Base-by-base conservation (phyloP, 2,797 vertebrate species). In the Thaleichthys pacificus region DNA sequence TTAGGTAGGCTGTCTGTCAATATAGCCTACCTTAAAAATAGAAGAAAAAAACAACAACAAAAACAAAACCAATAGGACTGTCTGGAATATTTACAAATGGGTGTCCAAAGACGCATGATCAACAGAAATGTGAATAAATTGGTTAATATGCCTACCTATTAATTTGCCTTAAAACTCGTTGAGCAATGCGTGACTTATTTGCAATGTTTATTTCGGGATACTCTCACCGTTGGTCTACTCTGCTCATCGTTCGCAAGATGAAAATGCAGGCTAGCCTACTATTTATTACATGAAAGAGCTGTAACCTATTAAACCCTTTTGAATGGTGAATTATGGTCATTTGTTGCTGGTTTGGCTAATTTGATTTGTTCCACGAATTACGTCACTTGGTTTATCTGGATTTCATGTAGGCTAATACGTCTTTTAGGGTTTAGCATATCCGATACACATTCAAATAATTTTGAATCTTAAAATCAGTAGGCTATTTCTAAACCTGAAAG, bases 361-460 rank as follows among this genome's bases (percentile, higher is more conserved):
- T 80, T 82, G 74, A 82, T 86, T 81, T 69, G 80, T 80, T 87
- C 84, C 80, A 74, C 57, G 70, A 85, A 77, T 80, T 83, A 71
- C 74, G 76, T 74, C 72, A 79, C 74, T 71, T 62, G 66, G 54
- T 77, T 84, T 74, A 68, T 75, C 70, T 69, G 75, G 72, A 78
- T 72, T 78, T 77, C 30, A 61, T 61, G 69, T 70, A 73, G 75
- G 69, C 57, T 35, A 62, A 69, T 66, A 61, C 51, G 32, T 35
- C 6, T 35, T 35, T 35, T 35, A 35, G 5, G 35, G 66, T 69
- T 73, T 68, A 54, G 51, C 51, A 65, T 68, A 71, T 42, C 73
- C 58, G 32, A 57, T 74, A 60, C 71, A 68, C 61, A 69, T 78
- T 72, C 38, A 42, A 42, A 12, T 42, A 42, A 42, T 68, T 30